Base-by-base conservation (phyloP, 2,797 vertebrate species). In the Artibeus lituratus region DNA sequence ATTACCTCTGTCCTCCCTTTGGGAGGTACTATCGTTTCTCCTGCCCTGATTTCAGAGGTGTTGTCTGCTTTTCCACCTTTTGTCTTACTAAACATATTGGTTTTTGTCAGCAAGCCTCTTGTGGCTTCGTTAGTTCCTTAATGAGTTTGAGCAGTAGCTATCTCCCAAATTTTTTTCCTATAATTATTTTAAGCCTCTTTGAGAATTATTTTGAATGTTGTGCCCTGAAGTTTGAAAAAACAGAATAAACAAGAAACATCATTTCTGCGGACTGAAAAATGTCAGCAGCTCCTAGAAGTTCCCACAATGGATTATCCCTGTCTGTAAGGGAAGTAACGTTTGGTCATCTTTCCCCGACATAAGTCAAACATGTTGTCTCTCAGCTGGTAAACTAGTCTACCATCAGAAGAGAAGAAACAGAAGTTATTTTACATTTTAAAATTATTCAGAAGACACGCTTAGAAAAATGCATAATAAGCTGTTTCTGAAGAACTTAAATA, bases 401-500 rank as follows among this genome's bases (percentile, higher is more conserved):
- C 22, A 24, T 88, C 35, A 81, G 35, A 92, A 37, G 47, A 94
- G 55, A 92, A 96, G 51, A 90, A 69, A 91, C 21, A 9, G 26
- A 22, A 77, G 35, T 59, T 94, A 47, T 47, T 62, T 90, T 73
- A 69, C 39, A 21, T 57, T 70, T 94, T 81, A 70, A 2, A 96
- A 22, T 74, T 76, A 81, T 51, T 85, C 59, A 76, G 69, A 95
- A n/a, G 51, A 84, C 39, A 55, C 37, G 12, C n/a, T 94, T 92
- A 39, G 24, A 32, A 94, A 96, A 80, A 72, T 90, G 24, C 32
- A 44, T 24, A 78, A 74, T 55, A 86, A 94, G 72, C 47, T 86
- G 7, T 92, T 95, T 90, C 84, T 72, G 39, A 94, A 83, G 15
- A 85, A 51, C 69, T 86, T 93, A 62, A 82, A 37, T 29, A 55